Conservation (phyloP, 2,113 vertebrate species). For the Ophthalmotilapia sp. region DNA sequence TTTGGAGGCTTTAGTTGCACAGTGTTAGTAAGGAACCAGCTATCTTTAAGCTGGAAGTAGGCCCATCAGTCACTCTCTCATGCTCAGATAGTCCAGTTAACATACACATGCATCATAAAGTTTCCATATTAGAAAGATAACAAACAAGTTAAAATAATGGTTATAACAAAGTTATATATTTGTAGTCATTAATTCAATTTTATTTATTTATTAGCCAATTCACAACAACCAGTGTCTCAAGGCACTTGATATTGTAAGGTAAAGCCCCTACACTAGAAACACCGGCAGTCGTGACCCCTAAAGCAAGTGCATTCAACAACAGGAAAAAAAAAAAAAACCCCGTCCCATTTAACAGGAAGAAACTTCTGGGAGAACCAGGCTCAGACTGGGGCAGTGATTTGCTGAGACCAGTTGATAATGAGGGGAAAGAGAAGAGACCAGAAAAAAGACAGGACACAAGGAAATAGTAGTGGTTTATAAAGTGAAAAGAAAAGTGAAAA, state of each 20-base stretch:
- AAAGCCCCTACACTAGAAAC: not conserved
- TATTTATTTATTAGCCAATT: not conserved
- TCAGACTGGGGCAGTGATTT: not conserved
- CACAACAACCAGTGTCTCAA: not conserved
- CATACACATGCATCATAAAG: not conserved
- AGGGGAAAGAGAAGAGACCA: not conserved
- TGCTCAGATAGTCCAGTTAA: not conserved
- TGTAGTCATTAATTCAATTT: not conserved
- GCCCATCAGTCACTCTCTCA: not conserved
- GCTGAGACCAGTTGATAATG: not conserved
- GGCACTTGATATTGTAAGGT: not conserved
- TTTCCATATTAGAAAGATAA: not conserved
- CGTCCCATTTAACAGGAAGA: not conserved
- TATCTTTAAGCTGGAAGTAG: not conserved
- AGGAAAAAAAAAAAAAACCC: rapidly evolving
- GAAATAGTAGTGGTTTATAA: not conserved
- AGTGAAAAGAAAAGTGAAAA: not conserved
- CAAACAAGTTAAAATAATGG: not conserved
- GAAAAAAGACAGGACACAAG: not conserved
- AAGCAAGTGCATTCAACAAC: not conserved
- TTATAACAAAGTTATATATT: not conserved
- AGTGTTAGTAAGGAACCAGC: not conserved
- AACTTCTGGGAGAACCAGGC: not conserved
- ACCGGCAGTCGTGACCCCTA: not conserved
- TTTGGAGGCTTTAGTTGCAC: not conserved